phyloP scores from a whole-genome alignment of 2,113 vertebrate genomes.

The Platycercus adscitus region DNA sequence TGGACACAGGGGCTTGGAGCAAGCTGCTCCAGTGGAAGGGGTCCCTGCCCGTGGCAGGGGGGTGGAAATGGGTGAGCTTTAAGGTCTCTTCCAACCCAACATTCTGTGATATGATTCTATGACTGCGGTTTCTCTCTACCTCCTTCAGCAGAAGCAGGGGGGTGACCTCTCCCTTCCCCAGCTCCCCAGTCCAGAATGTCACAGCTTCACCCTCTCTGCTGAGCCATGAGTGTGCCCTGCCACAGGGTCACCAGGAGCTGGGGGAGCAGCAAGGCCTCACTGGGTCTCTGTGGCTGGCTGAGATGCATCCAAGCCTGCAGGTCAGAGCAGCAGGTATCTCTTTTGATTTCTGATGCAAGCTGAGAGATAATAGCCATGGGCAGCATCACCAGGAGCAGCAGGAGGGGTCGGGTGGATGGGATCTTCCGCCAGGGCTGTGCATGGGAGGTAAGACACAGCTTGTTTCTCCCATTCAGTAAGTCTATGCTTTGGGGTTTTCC shows the following conservation, averaged over 20 bases:
- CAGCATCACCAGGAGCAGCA: too few species aligned
- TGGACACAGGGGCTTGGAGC: background rate
- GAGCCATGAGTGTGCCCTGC: fast-evolving
- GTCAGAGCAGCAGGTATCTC: background rate
- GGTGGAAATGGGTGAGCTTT: background rate
- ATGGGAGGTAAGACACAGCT: background rate
- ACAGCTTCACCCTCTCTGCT: background rate
- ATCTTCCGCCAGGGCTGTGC: background rate
- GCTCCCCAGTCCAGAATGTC: background rate
- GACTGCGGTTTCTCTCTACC: background rate
- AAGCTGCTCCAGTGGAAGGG: fast-evolving
- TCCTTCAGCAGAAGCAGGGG: background rate
- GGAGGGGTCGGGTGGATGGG: background rate
- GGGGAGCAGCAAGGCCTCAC: background rate
- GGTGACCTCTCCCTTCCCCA: background rate
- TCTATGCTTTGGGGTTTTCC: background rate
- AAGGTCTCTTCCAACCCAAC: background rate
- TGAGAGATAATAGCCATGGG: fast-evolving
- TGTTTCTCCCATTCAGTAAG: background rate
- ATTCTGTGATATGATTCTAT: background rate
- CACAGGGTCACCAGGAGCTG: background rate
- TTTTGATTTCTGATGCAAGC: background rate
- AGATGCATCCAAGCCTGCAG: background rate
- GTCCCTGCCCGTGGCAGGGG: background rate
- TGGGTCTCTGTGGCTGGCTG: background rate